phyloP scores from a whole-genome alignment of 2,797 vertebrate species.

The Scolopax bukidnonensis region DNA sequence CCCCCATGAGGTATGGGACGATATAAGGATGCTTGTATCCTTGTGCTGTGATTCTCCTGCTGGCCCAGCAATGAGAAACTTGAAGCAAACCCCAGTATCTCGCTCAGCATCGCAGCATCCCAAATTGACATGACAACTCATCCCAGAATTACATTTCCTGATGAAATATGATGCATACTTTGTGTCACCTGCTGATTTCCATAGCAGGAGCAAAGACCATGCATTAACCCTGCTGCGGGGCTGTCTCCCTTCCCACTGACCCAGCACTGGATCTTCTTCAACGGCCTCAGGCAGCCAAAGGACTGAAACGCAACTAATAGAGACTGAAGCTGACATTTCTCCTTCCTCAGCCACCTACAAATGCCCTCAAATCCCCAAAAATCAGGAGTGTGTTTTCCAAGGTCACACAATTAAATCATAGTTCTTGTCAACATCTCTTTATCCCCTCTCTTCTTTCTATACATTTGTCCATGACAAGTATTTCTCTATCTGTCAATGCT shows the following conservation, averaged over 20 bases:
- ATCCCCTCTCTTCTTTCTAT: too few relatives aligned
- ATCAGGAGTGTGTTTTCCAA: rapidly evolving
- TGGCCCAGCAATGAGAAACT: neutral
- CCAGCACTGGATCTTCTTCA: rapidly evolving
- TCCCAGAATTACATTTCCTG: neutral
- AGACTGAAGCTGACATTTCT: neutral
- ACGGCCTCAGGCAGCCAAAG: neutral
- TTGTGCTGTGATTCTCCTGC: neutral
- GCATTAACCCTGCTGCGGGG: neutral
- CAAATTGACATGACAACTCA: neutral
- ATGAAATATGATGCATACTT: neutral
- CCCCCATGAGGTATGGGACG: neutral
- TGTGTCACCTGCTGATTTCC: neutral
- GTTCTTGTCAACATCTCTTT: neutral
- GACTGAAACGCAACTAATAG: neutral
- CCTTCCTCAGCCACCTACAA: neutral
- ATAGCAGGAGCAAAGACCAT: neutral
- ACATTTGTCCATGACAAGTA: rapidly evolving
- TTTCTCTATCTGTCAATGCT: neutral
- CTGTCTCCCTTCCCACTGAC: neutral
- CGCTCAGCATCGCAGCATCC: neutral
- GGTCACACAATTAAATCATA: neutral
- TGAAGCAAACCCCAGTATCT: neutral
- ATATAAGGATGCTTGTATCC: too few relatives aligned
- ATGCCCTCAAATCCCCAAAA: rapidly evolving